Conservation (phyloP, 2,888 invertebrate species). For the Bombylius major region DNA sequence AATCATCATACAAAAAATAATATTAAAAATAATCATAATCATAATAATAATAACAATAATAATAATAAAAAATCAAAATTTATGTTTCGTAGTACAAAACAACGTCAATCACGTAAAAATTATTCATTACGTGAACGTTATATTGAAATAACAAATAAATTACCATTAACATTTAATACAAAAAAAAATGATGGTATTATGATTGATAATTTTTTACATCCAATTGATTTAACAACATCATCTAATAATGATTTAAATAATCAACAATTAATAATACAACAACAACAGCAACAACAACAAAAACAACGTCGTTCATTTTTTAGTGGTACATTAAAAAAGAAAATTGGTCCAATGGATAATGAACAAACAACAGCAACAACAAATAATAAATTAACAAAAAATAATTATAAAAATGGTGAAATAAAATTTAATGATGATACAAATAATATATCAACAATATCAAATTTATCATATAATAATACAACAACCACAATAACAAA, state of each 20-base stretch:
- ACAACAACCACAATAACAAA: background rate
- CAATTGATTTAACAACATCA: constrained; percentile 24
- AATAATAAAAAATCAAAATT: constrained; percentile 29
- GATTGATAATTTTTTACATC: constrained; percentile 32
- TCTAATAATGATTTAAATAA: background rate
- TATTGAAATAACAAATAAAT: constrained; percentile 30
- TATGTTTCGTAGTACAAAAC: constrained; percentile 30
- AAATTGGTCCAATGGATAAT: constrained; percentile 33
- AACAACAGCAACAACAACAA: background rate
- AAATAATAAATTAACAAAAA: constrained; percentile 20
- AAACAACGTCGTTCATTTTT: constrained; percentile 23
- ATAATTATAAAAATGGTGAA: constrained; percentile 24
- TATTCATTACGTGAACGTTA: constrained; percentile 33
- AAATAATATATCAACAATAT: background rate
- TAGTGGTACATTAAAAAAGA: constrained; percentile 33
- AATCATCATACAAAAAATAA: constrained; percentile 27
- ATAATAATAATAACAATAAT: constrained; percentile 17
- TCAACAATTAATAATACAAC: background rate
- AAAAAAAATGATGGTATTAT: constrained; percentile 33
- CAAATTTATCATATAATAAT: background rate
- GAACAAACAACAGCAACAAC: constrained; percentile 22
- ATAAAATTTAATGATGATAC: constrained; percentile 11
- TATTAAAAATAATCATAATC: constrained; percentile 20
- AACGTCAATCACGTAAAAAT: constrained; percentile 29
- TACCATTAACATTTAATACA: constrained; percentile 33